Percentiles rank a stretch among this genome's conserved stretches.
Conservation (phyloP, 2,888 invertebrate genomes). For the Oscheius sp. region DNA sequence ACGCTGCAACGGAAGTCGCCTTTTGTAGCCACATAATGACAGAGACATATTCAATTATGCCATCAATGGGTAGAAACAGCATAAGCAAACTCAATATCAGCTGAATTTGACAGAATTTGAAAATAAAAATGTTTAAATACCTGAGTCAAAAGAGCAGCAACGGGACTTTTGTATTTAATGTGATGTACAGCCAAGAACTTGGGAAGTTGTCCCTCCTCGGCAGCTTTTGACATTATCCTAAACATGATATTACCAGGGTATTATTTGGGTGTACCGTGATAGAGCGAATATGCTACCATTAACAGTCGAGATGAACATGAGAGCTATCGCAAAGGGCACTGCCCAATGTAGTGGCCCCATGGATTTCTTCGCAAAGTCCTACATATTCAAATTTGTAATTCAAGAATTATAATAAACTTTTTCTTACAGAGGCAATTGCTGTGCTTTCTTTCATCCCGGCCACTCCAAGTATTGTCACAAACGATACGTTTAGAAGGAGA, state of each 20-base stretch:
- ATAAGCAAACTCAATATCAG: constrained; percentile 29
- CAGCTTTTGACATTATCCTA: constrained; percentile 29
- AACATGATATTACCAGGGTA: not conserved
- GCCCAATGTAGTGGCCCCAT: not conserved
- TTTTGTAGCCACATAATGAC: constrained; percentile 58
- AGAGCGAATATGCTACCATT: constrained; percentile 32
- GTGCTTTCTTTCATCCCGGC: constrained; percentile 4
- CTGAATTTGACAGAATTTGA: not conserved
- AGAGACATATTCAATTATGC: constrained; percentile 59
- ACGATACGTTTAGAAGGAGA: constrained; percentile 3
- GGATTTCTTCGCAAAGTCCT: constrained; percentile 28
- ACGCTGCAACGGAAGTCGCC: constrained; percentile 52
- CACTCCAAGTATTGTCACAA: constrained; percentile 9
- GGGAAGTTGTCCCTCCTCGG: constrained; percentile 34
- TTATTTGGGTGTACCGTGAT: not conserved
- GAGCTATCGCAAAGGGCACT: constrained; percentile 29
- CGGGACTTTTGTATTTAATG: constrained; percentile 14
- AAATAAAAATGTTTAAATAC: not conserved
- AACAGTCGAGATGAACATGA: constrained; percentile 25
- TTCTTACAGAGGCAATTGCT: constrained; percentile 29
- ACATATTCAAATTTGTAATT: not conserved
- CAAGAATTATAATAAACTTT: no score
- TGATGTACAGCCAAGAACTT: constrained; percentile 25
- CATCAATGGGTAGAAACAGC: constrained; percentile 47
- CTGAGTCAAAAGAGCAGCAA: constrained; percentile 30